Evolutionary conservation across 2,113 vertebrate species (phyloP).

Genomic region (Rhabdornis inornatus): DNA sequence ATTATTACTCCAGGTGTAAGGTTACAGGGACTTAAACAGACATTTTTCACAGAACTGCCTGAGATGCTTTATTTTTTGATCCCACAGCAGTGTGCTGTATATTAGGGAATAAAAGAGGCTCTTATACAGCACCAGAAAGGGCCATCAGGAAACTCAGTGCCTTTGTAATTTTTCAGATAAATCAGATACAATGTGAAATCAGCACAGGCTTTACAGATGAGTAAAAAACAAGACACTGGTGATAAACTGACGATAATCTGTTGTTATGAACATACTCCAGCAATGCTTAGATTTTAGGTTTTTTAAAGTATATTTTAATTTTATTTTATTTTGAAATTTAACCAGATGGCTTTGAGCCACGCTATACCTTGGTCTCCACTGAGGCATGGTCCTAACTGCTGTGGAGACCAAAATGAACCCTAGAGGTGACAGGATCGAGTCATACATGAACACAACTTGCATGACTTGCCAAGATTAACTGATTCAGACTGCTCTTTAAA

Average conservation of each 20-base stretch:
- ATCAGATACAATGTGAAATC: background rate
- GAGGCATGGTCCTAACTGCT: background rate
- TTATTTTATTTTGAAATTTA: background rate
- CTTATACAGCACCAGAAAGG: background rate
- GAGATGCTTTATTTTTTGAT: background rate
- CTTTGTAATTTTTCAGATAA: background rate
- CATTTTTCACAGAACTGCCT: background rate
- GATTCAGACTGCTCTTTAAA: background rate
- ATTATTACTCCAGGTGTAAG: background rate
- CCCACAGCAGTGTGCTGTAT: rapidly evolving
- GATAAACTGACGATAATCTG: background rate
- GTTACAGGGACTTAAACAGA: background rate
- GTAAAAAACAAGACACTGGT: background rate
- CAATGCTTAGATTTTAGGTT: background rate
- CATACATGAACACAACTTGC: background rate
- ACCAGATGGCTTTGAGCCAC: background rate
- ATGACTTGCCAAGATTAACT: background rate
- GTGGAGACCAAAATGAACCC: background rate
- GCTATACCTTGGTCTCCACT: background rate
- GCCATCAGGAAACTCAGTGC: background rate
- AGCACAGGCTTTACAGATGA: background rate
- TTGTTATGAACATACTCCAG: background rate
- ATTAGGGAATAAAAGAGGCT: background rate
- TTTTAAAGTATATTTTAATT: background rate
- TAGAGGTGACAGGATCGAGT: too few relatives aligned